Evolutionary conservation across 2,797 vertebrate species (phyloP), one percentile per base, ranked within the genome.

Genomic region (Lithobates sylvaticus): DNA sequence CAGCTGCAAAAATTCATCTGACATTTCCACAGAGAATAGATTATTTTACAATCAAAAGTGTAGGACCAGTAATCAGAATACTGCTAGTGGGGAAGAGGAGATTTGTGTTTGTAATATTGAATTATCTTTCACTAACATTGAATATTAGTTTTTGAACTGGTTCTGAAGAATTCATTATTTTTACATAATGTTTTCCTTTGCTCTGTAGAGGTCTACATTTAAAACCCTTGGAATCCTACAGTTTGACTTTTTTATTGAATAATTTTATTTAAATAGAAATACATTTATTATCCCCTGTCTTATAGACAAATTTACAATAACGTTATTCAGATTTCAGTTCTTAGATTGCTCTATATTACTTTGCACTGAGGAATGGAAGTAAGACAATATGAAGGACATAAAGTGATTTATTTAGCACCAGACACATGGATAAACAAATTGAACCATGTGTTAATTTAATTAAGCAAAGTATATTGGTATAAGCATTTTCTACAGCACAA

Each of bases 41-140:
- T 71, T 91, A 69, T 90, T 94, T 93, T 94, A 91, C 92, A 89
- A 90, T 93, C 92, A 90, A 93, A 90, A 93, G 89, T 88, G 0
- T 87, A 90, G 71, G 89, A 72, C 81, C 85, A 91, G 86, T 87
- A 88, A 90, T 91, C 91, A 92, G 86, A 90, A 88, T 65, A 86
- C 69, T 87, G 85, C 80, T 87, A 8, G 69, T 74, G 85, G 54
- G 85, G 61, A 80, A 76, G 32, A 71, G 50, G 67, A 84, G 86
- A 88, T 88, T 81, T 84, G 65, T 70, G 72, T 88, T 88, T 71
- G 42, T 81, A 75, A 69, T 84, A 84, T 84, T 84, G 76, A 80
- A 69, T 88, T 88, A 83, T 82, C 85, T 83, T 70, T 82, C 85
- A 78, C 77, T 77, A 58, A 42, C 77, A 67, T 72, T 71, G 80